These are phyloP conservation scores for Vidua macroura DNA, from an alignment of 2,113 vertebrate genomes.

Conservation along the genomic window DNA sequence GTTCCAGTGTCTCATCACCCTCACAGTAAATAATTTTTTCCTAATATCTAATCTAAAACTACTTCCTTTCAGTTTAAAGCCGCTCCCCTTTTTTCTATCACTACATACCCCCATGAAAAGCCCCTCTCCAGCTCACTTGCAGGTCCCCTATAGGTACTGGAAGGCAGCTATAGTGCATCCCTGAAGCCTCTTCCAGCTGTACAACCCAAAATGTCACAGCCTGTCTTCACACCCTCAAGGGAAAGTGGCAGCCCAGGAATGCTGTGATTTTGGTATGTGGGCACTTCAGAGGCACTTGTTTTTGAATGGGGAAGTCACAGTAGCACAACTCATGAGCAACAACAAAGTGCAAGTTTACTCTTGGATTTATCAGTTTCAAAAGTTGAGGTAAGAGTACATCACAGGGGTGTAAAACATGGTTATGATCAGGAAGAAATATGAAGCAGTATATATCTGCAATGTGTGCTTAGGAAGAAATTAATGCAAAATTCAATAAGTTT, in stretches of 20 bases:
- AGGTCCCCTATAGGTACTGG: no score
- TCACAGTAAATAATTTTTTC: background rate
- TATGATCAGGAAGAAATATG: background rate
- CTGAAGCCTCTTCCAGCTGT: background rate
- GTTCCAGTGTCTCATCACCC: background rate
- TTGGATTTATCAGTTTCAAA: slow-evolving; percentile 24
- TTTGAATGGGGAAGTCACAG: slow-evolving; percentile 72
- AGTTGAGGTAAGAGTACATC: background rate
- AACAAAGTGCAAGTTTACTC: slow-evolving; percentile 72
- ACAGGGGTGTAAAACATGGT: background rate
- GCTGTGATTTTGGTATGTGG: slow-evolving; percentile 47
- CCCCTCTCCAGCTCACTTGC: background rate
- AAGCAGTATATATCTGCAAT: background rate
- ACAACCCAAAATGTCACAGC: background rate
- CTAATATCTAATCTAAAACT: background rate
- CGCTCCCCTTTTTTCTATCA: background rate
- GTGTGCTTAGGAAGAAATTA: background rate
- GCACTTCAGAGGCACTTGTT: slow-evolving; percentile 72
- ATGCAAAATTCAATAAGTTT: background rate
- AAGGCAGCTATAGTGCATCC: background rate
- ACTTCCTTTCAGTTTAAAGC: background rate
- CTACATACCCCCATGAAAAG: background rate
- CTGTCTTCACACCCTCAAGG: background rate
- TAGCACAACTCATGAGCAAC: slow-evolving; percentile 74
- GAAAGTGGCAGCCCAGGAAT: background rate